Conservation (phyloP, 1,140 invertebrate species). For the Orius laevigatus region DNA sequence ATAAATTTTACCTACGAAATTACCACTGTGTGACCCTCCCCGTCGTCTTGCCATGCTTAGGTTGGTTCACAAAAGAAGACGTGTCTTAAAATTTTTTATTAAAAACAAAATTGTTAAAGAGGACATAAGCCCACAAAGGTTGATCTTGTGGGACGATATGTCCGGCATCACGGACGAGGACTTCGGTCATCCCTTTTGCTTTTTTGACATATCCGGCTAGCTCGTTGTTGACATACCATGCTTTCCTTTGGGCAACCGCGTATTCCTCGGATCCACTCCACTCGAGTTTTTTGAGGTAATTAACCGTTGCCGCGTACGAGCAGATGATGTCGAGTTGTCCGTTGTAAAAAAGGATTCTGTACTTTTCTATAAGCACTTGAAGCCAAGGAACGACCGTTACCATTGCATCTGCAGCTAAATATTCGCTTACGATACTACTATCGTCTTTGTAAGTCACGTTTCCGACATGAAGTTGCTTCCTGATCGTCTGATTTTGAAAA, state of each 20-base stretch:
- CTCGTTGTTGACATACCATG: slow-evolving; percentile 15
- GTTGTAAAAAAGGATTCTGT: slow-evolving; percentile 58
- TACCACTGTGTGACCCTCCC: too few relatives aligned
- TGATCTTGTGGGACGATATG: slow-evolving; percentile 73
- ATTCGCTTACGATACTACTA: slow-evolving; percentile 41
- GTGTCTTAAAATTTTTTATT: neutral
- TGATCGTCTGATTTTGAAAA: slow-evolving; percentile 24
- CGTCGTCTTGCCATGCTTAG: too few relatives aligned
- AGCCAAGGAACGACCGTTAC: slow-evolving; percentile 62
- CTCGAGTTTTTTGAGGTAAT: slow-evolving; percentile 40
- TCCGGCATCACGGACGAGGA: slow-evolving; percentile 64
- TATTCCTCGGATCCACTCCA: slow-evolving; percentile 50
- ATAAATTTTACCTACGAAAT: too few relatives aligned
- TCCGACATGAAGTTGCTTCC: slow-evolving; percentile 68
- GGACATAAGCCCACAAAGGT: slow-evolving; percentile 55
- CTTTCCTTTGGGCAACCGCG: slow-evolving; percentile 35
- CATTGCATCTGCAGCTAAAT: slow-evolving; percentile 61
- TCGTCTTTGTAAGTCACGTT: slow-evolving; percentile 33
- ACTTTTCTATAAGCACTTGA: slow-evolving; percentile 44
- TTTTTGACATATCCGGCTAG: slow-evolving; percentile 20
- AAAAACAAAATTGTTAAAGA: slow-evolving; percentile 56
- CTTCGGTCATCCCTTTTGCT: slow-evolving; percentile 47
- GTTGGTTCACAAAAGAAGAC: too few relatives aligned
- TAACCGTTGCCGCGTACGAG: slow-evolving; percentile 56
- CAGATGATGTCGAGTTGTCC: slow-evolving; percentile 67